Evolutionary conservation across 2,888 invertebrate genomes (phyloP), one percentile per base, ranked within the genome.

Genomic region (Petrolisthes cinctipes): DNA sequence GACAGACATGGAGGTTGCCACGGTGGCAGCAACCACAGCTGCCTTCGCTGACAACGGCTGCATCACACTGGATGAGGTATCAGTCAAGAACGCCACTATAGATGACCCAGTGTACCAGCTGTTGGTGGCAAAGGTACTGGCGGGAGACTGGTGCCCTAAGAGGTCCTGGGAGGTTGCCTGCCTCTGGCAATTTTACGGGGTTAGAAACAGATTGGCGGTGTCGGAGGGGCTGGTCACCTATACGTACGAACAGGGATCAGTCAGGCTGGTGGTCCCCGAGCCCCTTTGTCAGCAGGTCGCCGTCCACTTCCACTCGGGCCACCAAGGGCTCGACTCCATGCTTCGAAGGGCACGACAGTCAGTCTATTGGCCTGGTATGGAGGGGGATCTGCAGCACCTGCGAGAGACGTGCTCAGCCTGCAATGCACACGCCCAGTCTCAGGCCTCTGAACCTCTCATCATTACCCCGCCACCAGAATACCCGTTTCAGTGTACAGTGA

Each of bases 361-460:
- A n/a, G n/a, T n/a, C n/a, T n/a, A n/a, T n/a, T n/a, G n/a, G n/a
- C n/a, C n/a, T n/a, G 79, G 20, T 20, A 85, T 85, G 85, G 85
- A 85, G 20, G 85, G 80, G 7, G 80, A 80, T 71, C 73, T 85
- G 79, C 85, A 85, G 71, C 71, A 85, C 20, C 23, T 37, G 23
- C 20, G 80, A 5, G 20, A 23, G n/a, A n/a, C 80, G 68, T 80
- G 71, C 17, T 51, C 0, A 5, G 20, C 17, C 11, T 71, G 71
- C 73, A 54, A 80, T 4, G 37, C 54, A 11, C 80, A 85, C 79
- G 54, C 71, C 6, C 71, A 53, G 17, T 85, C 71, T 7, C 73
- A 73, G 54, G 54, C 79, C n/a, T n/a, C 71, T 7, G 37, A 85
- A 53, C 37, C 79, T 7, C 14, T 79, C 11, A 66, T 23, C 66